Percentiles rank a stretch among this genome's conserved stretches.
These are phyloP conservation scores for Dreissena rostriformis DNA, from an alignment of 1,140 invertebrate genomes.

Conservation along the genomic window DNA sequence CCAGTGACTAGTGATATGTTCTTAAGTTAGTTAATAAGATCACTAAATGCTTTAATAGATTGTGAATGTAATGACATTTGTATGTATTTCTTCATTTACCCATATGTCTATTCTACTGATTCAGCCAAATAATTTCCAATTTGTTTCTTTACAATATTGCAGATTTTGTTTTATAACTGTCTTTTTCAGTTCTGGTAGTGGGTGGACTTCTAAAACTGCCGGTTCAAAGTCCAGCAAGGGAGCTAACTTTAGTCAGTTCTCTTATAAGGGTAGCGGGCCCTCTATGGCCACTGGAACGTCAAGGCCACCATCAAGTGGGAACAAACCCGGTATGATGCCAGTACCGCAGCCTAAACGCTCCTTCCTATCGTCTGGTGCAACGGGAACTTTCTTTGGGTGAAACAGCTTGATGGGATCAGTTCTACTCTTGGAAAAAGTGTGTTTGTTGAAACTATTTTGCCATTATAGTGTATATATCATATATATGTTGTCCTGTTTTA, in stretches of 20 bases:
- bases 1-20: no score
- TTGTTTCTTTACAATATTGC: no score
- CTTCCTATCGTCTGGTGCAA: constrained; percentile 36
- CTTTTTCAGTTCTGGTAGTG: background rate
- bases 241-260: constrained; percentile 46
- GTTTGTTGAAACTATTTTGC: no score
- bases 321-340: constrained; percentile 64
- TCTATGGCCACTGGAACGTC: constrained; percentile 9
- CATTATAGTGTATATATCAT: background rate
- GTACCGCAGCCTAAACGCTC: constrained; percentile 61
- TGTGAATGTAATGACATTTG: no score
- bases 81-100: no score
- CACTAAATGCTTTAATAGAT: no score
- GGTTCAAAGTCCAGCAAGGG: background rate
- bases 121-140: no score
- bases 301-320: background rate
- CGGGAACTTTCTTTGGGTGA: constrained; percentile 37
- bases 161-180: background rate
- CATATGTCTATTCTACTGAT: no score
- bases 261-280: constrained; percentile 22
- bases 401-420: background rate
- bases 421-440: background rate
- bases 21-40: no score
- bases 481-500: constrained; percentile 4
- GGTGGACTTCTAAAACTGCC: constrained; percentile 13